These are phyloP conservation scores for Eclectus roratus DNA, from an alignment of 2,113 vertebrate genomes.

Conservation along the genomic window DNA sequence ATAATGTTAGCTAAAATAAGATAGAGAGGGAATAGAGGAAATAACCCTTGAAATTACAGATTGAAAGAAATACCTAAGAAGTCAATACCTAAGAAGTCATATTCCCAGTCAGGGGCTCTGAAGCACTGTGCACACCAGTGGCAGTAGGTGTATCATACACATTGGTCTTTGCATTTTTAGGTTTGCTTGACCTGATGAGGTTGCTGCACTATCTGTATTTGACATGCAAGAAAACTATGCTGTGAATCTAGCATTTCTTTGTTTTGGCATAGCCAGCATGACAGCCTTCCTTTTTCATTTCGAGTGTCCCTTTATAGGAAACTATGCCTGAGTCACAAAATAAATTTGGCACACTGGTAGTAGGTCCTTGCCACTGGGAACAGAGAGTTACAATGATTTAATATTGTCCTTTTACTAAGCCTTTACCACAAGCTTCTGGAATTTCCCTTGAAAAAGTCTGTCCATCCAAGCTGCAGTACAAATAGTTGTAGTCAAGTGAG, in stretches of 20 bases:
- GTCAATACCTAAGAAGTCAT: neutral
- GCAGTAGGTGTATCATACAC: rapidly evolving
- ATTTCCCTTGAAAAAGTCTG: neutral
- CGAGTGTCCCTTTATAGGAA: neutral
- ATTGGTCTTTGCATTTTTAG: neutral
- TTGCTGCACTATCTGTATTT: neutral
- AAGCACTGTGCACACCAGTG: neutral
- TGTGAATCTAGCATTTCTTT: neutral
- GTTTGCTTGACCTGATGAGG: neutral
- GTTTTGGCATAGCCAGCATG: neutral
- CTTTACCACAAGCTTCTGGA: neutral
- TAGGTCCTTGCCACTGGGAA: neutral
- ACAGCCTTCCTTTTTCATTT: neutral
- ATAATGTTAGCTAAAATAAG: constrained; percentile 2
- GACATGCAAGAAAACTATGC: neutral
- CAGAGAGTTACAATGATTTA: neutral
- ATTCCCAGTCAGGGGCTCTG: neutral
- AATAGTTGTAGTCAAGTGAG: neutral
- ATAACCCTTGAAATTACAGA: neutral
- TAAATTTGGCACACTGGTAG: neutral
- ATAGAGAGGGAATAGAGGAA: neutral
- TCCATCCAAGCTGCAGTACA: neutral
- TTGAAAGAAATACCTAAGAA: neutral
- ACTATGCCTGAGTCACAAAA: neutral
- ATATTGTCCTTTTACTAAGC: neutral